Conservation (phyloP, 2,888 invertebrate species). For the Pycnomerus fuliginosus region DNA sequence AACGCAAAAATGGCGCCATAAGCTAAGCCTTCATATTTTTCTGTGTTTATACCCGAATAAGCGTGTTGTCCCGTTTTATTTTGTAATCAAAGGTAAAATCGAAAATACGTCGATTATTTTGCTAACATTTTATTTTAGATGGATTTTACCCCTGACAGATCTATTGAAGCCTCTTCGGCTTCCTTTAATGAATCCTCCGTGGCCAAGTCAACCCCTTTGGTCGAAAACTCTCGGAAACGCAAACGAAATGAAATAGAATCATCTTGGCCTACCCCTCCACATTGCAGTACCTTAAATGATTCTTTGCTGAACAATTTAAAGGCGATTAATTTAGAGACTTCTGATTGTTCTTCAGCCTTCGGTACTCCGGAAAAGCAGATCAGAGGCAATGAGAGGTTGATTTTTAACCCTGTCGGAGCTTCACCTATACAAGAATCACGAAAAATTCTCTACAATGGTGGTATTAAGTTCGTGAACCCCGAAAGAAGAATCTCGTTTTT, state of each 20-base stretch:
- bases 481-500: conserved; percentile 6
- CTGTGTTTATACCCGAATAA: background rate
- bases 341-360: conserved; percentile 28
- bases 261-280: conserved; percentile 31
- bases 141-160: conserved; percentile 10
- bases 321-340: conserved; percentile 32
- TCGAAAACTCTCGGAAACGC: conserved; percentile 8
- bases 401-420: conserved; percentile 35
- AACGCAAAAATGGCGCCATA: conserved; percentile 14
- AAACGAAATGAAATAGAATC: conserved; percentile 22
- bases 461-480: conserved; percentile 12
- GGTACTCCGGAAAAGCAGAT: conserved; percentile 34
- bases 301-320: conserved; percentile 42
- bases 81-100: background rate
- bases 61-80: conserved; percentile 1
- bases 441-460: conserved; percentile 45
- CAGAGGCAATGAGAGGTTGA: conserved; percentile 23
- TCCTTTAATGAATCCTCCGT: conserved; percentile 2
- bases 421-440: conserved; percentile 41
- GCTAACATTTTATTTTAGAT: conserved; percentile 2
- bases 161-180: background rate
- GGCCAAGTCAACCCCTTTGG: conserved; percentile 10
- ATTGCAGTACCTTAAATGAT: conserved; percentile 46
- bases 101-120: conserved; percentile 5
- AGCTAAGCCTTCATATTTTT: background rate